These are phyloP conservation scores for Hiodon tergisus DNA, from an alignment of 2,113 vertebrate genomes.

Conservation along the genomic window DNA sequence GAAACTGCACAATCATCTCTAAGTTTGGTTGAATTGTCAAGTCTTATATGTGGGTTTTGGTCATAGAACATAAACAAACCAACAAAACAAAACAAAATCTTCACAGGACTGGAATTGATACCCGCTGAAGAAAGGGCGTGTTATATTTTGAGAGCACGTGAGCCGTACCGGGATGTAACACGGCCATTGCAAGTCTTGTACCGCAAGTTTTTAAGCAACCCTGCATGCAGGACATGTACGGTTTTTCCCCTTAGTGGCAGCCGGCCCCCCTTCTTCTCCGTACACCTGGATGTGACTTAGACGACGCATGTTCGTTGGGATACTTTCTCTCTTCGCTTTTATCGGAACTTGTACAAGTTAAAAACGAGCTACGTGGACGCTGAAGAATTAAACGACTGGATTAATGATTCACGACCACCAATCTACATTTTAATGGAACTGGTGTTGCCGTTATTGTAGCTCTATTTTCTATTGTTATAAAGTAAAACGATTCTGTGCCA, in stretches of 20 bases:
- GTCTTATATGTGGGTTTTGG: neutral
- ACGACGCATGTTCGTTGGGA: neutral
- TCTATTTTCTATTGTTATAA: slow-evolving; percentile 9
- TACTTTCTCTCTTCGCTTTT: neutral
- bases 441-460: neutral
- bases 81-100: neutral
- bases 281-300: neutral
- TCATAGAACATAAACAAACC: neutral
- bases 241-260: slow-evolving; percentile 27
- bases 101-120: slow-evolving; percentile 1
- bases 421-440: slow-evolving; percentile 2
- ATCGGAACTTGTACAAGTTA: too few species aligned
- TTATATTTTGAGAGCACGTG: slow-evolving; percentile 15
- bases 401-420: neutral
- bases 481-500: slow-evolving; percentile 60
- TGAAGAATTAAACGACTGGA: neutral
- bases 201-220: slow-evolving; percentile 45
- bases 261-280: neutral
- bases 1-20: slow-evolving; percentile 6
- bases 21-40: neutral
- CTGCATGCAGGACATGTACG: slow-evolving; percentile 85
- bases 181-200: slow-evolving; percentile 55
- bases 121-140: neutral
- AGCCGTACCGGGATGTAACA: slow-evolving; percentile 35
- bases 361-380: neutral